phyloP scores from a whole-genome alignment of 2,113 vertebrate species.

The Maylandia zebra region DNA sequence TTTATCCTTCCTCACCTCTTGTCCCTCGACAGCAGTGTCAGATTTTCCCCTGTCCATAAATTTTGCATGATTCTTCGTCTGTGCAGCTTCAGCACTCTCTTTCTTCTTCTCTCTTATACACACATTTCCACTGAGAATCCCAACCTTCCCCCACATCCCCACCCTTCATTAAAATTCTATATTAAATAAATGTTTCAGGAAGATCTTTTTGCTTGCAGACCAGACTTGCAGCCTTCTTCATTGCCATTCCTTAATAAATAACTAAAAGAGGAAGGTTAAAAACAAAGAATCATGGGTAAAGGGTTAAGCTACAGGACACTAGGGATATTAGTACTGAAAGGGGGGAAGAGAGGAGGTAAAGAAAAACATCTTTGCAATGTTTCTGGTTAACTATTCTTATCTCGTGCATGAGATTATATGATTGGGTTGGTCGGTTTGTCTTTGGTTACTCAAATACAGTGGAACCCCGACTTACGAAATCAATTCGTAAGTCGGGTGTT shows the following conservation, averaged over 20 bases:
- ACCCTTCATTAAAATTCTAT: conserved; percentile 43
- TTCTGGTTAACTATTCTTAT: background rate
- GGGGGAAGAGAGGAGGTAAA: background rate
- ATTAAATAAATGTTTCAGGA: conserved; percentile 54
- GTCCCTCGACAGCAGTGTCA: conserved; percentile 45
- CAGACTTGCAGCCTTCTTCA: background rate
- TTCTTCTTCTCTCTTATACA: background rate
- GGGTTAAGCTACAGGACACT: background rate
- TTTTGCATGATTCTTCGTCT: conserved; percentile 49
- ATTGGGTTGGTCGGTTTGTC: background rate
- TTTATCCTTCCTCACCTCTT: conserved; percentile 30
- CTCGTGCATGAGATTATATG: background rate
- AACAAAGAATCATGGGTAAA: background rate
- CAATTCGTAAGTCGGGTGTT: background rate
- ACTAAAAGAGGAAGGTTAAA: background rate
- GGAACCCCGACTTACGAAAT: background rate
- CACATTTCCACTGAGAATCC: background rate
- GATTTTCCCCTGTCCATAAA: conserved; percentile 48
- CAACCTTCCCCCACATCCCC: background rate
- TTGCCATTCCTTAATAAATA: background rate
- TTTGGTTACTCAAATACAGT: background rate
- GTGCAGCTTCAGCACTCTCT: conserved; percentile 14
- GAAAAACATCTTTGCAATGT: background rate
- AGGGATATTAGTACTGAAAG: background rate
- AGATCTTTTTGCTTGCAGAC: conserved; percentile 11